Evolutionary conservation across 2,113 vertebrate genomes (phyloP).

Genomic region (Chionodraco myersi): DNA sequence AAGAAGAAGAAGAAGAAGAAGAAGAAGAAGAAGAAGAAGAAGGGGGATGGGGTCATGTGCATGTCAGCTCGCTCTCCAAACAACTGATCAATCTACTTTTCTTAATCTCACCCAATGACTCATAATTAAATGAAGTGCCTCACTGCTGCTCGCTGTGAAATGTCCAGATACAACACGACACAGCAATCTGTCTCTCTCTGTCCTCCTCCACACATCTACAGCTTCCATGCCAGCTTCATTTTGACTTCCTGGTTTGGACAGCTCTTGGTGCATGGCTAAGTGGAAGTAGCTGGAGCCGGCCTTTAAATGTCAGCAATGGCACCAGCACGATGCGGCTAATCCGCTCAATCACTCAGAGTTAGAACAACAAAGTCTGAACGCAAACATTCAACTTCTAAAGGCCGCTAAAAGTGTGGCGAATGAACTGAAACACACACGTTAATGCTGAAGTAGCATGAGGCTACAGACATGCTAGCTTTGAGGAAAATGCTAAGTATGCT

Average conservation of each 20-base stretch:
- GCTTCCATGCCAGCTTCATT: slow-evolving; percentile 20
- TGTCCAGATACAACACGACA: background rate
- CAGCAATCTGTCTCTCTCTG: background rate
- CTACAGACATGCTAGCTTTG: background rate
- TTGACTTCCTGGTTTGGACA: slow-evolving; percentile 21
- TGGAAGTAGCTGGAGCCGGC: slow-evolving; percentile 13
- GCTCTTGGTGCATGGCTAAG: slow-evolving; percentile 31
- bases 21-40: background rate
- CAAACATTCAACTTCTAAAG: background rate
- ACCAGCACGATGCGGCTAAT: slow-evolving; percentile 14
- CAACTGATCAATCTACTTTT: slow-evolving; percentile 78
- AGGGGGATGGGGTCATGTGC: background rate
- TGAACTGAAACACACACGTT: background rate
- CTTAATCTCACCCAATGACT: slow-evolving; percentile 80
- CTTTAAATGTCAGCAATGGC: slow-evolving; percentile 49
- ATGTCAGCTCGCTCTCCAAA: slow-evolving; percentile 35
- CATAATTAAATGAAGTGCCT: slow-evolving; percentile 75
- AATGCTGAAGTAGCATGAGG: background rate
- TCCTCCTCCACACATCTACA: background rate
- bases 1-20: background rate
- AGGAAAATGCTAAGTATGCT: background rate
- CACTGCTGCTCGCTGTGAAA: slow-evolving; percentile 9
- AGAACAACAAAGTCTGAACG: slow-evolving; percentile 12
- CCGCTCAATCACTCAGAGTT: slow-evolving; percentile 24
- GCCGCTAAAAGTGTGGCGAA: background rate